These are phyloP conservation scores for Epistrophe eligans DNA, from an alignment of 2,888 invertebrate species.

Conservation along the genomic window DNA sequence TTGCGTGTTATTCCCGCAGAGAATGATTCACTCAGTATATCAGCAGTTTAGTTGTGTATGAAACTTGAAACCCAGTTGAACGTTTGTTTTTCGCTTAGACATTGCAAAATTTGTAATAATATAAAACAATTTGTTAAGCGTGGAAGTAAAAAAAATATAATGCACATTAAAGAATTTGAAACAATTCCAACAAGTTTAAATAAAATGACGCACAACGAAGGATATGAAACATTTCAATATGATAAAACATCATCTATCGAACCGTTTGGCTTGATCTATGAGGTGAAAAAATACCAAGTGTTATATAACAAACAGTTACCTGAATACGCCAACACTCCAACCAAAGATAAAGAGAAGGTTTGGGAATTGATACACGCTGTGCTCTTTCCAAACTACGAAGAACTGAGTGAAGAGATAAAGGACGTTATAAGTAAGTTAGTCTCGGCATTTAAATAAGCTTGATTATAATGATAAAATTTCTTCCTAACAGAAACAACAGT, in stretches of 20 bases:
- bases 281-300: constrained; percentile 70
- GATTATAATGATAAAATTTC: not conserved
- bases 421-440: constrained; percentile 76
- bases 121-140: not conserved
- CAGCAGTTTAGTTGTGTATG: constrained; percentile 63
- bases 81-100: constrained; percentile 21
- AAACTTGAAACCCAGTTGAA: constrained; percentile 58
- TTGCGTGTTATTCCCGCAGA: constrained; percentile 53
- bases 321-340: constrained; percentile 65
- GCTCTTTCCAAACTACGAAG: constrained; percentile 69
- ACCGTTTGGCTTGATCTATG: constrained; percentile 72
- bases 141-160: not conserved
- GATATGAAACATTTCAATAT: constrained; percentile 40
- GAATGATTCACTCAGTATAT: constrained; percentile 44
- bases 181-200: not conserved
- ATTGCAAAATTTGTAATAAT: not conserved
- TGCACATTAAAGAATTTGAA: not conserved
- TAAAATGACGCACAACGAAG: constrained; percentile 55
- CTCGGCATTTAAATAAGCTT: not conserved
- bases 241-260: constrained; percentile 70
- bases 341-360: constrained; percentile 74
- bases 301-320: constrained; percentile 73
- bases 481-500: constrained; percentile 69
- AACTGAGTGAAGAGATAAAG: constrained; percentile 45
- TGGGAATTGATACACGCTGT: constrained; percentile 75